Evolutionary conservation across 1,140 invertebrate genomes (phyloP).

Genomic region (Chionoecetes opilio): DNA sequence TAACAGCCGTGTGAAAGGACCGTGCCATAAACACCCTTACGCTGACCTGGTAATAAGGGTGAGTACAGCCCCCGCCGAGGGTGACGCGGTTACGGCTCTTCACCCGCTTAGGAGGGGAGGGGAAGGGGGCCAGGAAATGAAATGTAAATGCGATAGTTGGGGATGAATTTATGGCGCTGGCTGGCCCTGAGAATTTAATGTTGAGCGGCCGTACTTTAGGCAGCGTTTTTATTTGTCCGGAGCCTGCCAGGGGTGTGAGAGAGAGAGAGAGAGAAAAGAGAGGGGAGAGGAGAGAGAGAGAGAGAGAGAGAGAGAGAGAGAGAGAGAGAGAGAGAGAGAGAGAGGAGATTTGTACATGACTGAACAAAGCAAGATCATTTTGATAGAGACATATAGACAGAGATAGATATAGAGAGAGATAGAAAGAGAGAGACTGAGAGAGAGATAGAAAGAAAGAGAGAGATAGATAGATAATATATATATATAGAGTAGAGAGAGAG

Average conservation of each 20-base stretch:
- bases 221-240: constrained; percentile 70
- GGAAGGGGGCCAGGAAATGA: no score
- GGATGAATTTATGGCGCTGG: constrained; percentile 75
- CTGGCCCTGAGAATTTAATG: constrained; percentile 77
- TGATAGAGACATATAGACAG: no score
- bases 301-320: neutral
- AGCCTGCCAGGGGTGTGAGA: constrained; percentile 49
- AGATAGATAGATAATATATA: no score
- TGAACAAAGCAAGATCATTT: no score
- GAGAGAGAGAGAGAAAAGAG: no score
- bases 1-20: constrained; percentile 30
- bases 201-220: constrained; percentile 81
- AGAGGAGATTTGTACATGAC: constrained; percentile 57
- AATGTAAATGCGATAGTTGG: constrained; percentile 79
- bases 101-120: constrained; percentile 15
- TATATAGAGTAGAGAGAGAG: no score
- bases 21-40: constrained; percentile 40
- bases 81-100: constrained; percentile 62
- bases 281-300: no score
- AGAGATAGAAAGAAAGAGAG: no score
- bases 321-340: neutral
- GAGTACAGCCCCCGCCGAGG: neutral
- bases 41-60: constrained; percentile 25
- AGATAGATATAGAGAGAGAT: no score
- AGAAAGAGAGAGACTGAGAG: no score